These are phyloP conservation scores for Caenorhabditis parvicauda DNA, from an alignment of 2,888 invertebrate species.

Conservation along the genomic window DNA sequence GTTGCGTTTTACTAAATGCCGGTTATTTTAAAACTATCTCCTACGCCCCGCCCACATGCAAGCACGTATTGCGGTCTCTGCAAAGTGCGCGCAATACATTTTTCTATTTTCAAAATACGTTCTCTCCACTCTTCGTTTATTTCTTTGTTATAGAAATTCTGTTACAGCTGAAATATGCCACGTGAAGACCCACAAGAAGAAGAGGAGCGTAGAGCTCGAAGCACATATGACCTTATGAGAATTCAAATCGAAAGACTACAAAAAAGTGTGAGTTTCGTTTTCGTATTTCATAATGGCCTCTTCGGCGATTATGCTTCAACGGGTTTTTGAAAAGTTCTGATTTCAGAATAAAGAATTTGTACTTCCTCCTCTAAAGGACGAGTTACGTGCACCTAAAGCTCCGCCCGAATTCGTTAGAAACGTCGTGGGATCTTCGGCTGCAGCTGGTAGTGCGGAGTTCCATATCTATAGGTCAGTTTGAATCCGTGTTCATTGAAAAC, in stretches of 20 bases:
- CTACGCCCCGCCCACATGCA: too few relatives aligned
- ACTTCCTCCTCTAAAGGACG: conserved; percentile 83
- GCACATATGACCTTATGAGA: conserved; percentile 54
- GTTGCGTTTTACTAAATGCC: too few relatives aligned
- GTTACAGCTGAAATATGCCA: conserved; percentile 41
- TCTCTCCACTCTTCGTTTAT: too few relatives aligned
- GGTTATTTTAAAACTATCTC: too few relatives aligned
- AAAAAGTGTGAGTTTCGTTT: conserved; percentile 49
- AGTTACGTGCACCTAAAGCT: conserved; percentile 70
- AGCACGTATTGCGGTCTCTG: too few relatives aligned
- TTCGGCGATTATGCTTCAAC: neutral
- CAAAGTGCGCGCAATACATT: too few relatives aligned
- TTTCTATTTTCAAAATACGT: too few relatives aligned
- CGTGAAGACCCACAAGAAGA: conserved; percentile 43
- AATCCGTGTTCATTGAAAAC: neutral
- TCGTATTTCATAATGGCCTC: neutral
- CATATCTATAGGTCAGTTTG: conserved; percentile 90
- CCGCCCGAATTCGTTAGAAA: conserved; percentile 93
- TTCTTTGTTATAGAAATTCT: too few relatives aligned
- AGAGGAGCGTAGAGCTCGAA: conserved; percentile 52
- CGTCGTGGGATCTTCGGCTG: conserved; percentile 99
- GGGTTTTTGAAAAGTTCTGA: neutral
- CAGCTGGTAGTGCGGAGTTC: conserved; percentile 97
- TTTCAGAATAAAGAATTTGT: conserved; percentile 82
- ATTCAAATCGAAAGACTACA: conserved; percentile 52